Evolutionary conservation across 2,888 invertebrate genomes (phyloP).

Genomic region (Thymelicus acteon): DNA sequence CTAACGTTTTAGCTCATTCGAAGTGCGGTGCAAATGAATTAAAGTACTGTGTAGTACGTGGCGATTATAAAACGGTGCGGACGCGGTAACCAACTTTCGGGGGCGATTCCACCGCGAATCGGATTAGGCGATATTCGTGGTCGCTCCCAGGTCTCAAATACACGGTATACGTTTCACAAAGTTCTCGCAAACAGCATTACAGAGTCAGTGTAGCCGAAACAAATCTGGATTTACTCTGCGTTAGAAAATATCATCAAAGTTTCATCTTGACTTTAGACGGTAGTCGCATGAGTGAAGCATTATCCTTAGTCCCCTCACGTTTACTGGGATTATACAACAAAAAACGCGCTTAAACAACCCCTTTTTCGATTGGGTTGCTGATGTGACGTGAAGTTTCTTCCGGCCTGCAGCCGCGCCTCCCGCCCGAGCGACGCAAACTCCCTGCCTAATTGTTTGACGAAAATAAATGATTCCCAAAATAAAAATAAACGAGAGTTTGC

Average conservation of each 20-base stretch:
- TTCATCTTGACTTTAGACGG: slow-evolving; percentile 53
- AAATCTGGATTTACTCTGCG: slow-evolving; percentile 78
- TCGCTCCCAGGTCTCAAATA: slow-evolving; percentile 75
- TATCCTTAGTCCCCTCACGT: slow-evolving; percentile 61
- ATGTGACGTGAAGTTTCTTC: slow-evolving; percentile 77
- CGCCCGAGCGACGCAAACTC: slow-evolving; percentile 65
- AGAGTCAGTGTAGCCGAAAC: slow-evolving; percentile 74
- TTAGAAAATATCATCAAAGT: slow-evolving; percentile 77
- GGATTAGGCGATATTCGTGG: slow-evolving; percentile 77
- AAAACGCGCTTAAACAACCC: slow-evolving; percentile 49
- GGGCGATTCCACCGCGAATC: slow-evolving; percentile 57
- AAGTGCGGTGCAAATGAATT: slow-evolving; percentile 79
- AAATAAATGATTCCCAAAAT: slow-evolving; percentile 82
- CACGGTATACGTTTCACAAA: slow-evolving; percentile 83
- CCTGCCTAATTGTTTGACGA: slow-evolving; percentile 81
- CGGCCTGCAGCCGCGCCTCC: slow-evolving; percentile 56
- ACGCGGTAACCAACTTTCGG: slow-evolving; percentile 53
- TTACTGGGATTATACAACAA: slow-evolving; percentile 74
- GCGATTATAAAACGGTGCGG: slow-evolving; percentile 67
- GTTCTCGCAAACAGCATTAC: slow-evolving; percentile 76
- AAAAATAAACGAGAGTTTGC: slow-evolving; percentile 80
- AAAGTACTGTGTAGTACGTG: slow-evolving; percentile 70
- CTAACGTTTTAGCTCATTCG: slow-evolving; percentile 71
- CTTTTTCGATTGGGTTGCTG: slow-evolving; percentile 65
- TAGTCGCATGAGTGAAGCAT: slow-evolving; percentile 53